A percentile compares a stretch with the other conserved stretches of the same genome.
These are phyloP conservation scores for Acronicta leporina DNA, from an alignment of 2,888 invertebrate species.

Conservation along the genomic window DNA sequence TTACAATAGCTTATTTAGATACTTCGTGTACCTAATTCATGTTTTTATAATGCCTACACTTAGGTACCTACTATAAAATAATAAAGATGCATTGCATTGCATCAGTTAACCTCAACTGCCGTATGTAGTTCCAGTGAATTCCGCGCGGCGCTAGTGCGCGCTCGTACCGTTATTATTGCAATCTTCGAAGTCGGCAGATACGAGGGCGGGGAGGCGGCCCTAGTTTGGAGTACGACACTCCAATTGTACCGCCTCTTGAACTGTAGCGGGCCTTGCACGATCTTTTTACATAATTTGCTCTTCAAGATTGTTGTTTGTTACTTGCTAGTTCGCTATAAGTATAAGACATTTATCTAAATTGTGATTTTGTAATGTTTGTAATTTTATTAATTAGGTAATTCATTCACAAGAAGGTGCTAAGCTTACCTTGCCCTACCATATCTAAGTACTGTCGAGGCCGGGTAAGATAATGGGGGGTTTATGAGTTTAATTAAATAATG, in stretches of 20 bases:
- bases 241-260: conserved; percentile 44
- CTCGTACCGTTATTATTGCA: conserved; percentile 67
- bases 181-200: conserved; percentile 50
- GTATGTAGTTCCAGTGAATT: conserved; percentile 41
- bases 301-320: conserved; percentile 14
- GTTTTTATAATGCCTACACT: too few relatives aligned
- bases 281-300: conserved; percentile 26
- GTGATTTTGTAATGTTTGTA: too few relatives aligned
- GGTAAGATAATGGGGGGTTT: too few relatives aligned
- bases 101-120: conserved; percentile 18
- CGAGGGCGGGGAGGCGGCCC: conserved; percentile 63
- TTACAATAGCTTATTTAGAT: neutral
- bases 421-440: too few relatives aligned
- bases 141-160: conserved; percentile 61
- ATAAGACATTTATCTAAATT: too few relatives aligned
- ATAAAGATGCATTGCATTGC: conserved; percentile 11
- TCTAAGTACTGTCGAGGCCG: too few relatives aligned
- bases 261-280: conserved; percentile 9
- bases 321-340: too few relatives aligned
- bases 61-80: too few relatives aligned
- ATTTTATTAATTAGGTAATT: too few relatives aligned
- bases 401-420: too few relatives aligned
- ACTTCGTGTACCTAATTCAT: neutral
- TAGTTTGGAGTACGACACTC: conserved; percentile 56
- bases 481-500: too few relatives aligned